These are phyloP conservation scores for Aphidius colemani DNA, from an alignment of 2,888 invertebrate species.

Conservation along the genomic window DNA sequence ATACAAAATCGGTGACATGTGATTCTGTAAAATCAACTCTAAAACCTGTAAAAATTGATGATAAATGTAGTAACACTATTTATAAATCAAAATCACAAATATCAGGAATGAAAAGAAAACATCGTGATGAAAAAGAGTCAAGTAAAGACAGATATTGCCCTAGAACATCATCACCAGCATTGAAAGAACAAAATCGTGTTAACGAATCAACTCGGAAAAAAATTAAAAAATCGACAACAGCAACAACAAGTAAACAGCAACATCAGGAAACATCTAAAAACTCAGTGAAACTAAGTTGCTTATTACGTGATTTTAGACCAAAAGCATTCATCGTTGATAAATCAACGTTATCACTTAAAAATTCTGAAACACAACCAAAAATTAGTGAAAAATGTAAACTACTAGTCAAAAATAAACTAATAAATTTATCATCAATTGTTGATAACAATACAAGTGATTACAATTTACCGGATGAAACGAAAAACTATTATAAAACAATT, in stretches of 20 bases:
- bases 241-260: background rate
- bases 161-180: constrained; percentile 7
- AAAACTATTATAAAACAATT: constrained; percentile 8
- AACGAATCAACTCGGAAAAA: background rate
- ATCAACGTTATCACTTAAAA: background rate
- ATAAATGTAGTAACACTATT: no score
- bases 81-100: background rate
- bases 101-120: constrained; percentile 23
- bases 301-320: constrained; percentile 18
- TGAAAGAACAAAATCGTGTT: background rate
- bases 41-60: no score
- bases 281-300: constrained; percentile 17
- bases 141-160: constrained; percentile 17
- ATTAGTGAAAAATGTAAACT: background rate
- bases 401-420: background rate
- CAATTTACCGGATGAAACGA: background rate
- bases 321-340: constrained; percentile 7
- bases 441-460: background rate
- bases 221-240: background rate
- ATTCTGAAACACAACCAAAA: background rate
- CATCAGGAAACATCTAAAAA: background rate
- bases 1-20: no score
- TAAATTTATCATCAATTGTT: background rate
- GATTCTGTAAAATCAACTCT: no score
- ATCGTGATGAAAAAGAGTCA: constrained; percentile 24